Percentiles rank a stretch among this genome's conserved stretches.
Evolutionary conservation across 2,113 vertebrate species (phyloP).

Genomic region (Grus americana): DNA sequence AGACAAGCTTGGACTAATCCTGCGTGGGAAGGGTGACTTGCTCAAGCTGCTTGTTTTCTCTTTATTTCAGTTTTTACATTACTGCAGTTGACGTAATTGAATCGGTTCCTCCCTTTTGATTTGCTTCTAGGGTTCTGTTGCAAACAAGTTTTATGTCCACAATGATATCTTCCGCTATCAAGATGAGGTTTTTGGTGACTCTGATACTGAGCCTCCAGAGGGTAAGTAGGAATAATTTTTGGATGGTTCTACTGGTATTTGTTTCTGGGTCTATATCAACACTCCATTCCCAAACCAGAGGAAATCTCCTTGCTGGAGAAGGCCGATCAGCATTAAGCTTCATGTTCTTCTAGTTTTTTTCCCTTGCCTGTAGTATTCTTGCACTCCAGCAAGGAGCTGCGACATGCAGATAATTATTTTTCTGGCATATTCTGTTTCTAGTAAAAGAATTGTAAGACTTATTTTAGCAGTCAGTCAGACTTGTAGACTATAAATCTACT

Average conservation of each 20-base stretch:
- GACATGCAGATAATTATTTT: not conserved
- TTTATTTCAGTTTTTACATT: not conserved
- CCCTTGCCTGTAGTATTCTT: not conserved
- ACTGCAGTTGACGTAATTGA: not conserved
- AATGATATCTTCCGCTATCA: constrained; percentile 98
- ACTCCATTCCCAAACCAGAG: not conserved
- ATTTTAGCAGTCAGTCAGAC: not conserved
- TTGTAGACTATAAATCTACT: not conserved
- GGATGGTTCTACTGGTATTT: not conserved
- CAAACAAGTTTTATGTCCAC: constrained; percentile 98
- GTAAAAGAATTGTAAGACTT: not conserved
- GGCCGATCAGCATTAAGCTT: not conserved
- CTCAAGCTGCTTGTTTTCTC: not conserved
- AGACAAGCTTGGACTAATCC: not conserved
- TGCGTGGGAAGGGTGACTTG: not conserved
- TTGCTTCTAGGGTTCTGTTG: constrained; percentile 88
- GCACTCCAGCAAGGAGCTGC: not conserved
- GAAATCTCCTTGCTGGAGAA: not conserved
- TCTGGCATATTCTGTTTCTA: not conserved
- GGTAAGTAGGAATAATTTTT: constrained; percentile 73
- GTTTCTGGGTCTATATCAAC: not conserved
- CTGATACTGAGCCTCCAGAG: constrained; percentile 93
- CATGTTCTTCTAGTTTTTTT: not conserved
- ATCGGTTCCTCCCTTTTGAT: not conserved
- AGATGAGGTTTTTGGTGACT: constrained; percentile 96